Evolutionary conservation across 2,888 invertebrate genomes (phyloP).

Genomic region (Diarsia brunnea): DNA sequence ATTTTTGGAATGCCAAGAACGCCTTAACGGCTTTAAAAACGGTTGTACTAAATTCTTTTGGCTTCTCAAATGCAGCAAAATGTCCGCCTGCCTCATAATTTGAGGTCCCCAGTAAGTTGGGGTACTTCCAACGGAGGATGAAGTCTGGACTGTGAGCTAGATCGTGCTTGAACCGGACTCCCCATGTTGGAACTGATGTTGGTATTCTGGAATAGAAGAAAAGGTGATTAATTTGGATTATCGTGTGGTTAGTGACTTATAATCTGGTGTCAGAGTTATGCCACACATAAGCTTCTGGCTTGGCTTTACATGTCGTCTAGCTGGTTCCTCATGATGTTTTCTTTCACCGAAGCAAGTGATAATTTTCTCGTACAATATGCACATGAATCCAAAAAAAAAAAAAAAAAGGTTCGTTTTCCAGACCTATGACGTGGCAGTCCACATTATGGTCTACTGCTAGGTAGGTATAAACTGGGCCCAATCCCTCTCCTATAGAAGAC

Average conservation of each 20-base stretch:
- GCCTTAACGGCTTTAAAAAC: slow-evolving; percentile 86
- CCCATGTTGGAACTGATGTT: slow-evolving; percentile 93
- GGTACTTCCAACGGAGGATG: slow-evolving; percentile 91
- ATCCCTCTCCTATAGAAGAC: too few species aligned
- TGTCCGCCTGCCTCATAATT: slow-evolving; percentile 94
- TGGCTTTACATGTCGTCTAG: too few species aligned
- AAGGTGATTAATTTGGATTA: not conserved
- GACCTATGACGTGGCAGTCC: too few species aligned
- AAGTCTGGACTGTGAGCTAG: slow-evolving; percentile 91
- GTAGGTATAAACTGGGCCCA: too few species aligned
- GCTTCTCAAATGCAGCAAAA: slow-evolving; percentile 96
- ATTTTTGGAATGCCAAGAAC: slow-evolving; percentile 69
- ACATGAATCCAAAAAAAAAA: too few species aligned
- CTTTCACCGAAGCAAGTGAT: too few species aligned
- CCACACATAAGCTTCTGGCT: too few species aligned
- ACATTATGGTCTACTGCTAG: too few species aligned
- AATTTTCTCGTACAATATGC: too few species aligned
- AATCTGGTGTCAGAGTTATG: too few species aligned
- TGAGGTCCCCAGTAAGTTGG: slow-evolving; percentile 92
- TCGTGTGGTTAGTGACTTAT: not conserved
- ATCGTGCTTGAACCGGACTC: slow-evolving; percentile 93
- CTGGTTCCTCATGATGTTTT: too few species aligned
- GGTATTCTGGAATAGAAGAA: slow-evolving; percentile 89
- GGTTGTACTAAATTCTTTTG: slow-evolving; percentile 93
- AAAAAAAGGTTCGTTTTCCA: too few species aligned